A percentile compares a stretch with the other conserved stretches of the same genome.
Conservation (phyloP, 2,797 vertebrate species). For the Pachyuromys duprasi region DNA sequence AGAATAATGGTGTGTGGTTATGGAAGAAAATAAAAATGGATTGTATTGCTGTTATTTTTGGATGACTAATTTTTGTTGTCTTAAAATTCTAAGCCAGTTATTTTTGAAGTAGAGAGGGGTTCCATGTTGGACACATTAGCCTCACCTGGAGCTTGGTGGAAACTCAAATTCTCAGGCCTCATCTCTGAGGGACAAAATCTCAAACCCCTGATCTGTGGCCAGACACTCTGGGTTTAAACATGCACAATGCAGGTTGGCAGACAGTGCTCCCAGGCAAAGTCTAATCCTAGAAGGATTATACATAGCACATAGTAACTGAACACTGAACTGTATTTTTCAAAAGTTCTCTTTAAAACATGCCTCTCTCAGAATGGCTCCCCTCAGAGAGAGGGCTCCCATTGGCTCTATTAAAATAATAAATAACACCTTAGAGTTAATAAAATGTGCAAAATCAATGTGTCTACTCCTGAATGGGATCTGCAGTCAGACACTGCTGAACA, state of each 20-base stretch:
- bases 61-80: not conserved
- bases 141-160: not conserved
- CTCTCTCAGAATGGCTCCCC: not conserved
- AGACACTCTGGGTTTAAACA: not conserved
- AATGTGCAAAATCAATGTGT: not conserved
- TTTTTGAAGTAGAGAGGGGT: not conserved
- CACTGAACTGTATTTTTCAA: not conserved
- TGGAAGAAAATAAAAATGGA: constrained; percentile 43
- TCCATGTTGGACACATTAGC: not conserved
- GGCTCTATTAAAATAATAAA: not conserved
- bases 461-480: constrained; percentile 23
- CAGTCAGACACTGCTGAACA: not conserved
- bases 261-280: not conserved
- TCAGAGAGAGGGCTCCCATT: not conserved
- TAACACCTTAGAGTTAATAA: not conserved
- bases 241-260: not conserved
- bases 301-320: constrained; percentile 41
- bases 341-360: not conserved
- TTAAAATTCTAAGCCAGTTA: not conserved
- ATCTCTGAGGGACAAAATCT: not conserved
- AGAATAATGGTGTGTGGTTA: not conserved
- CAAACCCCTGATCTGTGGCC: not conserved
- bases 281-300: not conserved
- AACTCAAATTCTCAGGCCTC: not conserved
- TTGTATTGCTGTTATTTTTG: constrained; percentile 43